Percentiles rank a stretch among this genome's conserved stretches.
These are phyloP conservation scores for Nycticorax nycticorax DNA, from an alignment of 2,113 vertebrate genomes.

Conservation along the genomic window DNA sequence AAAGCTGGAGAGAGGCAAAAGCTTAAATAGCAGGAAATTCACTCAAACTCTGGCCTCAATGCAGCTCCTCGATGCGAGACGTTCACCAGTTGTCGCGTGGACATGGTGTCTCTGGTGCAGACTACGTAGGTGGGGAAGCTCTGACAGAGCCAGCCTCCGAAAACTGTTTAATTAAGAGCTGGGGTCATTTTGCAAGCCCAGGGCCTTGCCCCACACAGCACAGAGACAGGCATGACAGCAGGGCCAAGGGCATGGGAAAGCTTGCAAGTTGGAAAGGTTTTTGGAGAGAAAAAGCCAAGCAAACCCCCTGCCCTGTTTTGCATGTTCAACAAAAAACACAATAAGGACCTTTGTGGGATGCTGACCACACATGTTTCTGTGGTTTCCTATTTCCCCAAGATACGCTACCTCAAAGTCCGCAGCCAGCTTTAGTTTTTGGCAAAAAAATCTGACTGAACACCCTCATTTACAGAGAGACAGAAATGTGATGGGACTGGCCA, in stretches of 20 bases:
- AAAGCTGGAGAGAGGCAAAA: background rate
- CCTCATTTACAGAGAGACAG: background rate
- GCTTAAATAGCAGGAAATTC: background rate
- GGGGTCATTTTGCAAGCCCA: background rate
- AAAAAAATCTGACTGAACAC: background rate
- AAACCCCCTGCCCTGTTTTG: accelerated
- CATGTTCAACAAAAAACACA: background rate
- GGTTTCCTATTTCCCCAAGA: background rate
- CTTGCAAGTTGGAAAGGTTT: background rate
- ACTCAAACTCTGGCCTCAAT: background rate
- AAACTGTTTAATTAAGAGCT: background rate
- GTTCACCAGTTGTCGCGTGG: accelerated
- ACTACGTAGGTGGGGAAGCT: background rate
- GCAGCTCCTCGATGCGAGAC: accelerated
- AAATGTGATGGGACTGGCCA: accelerated
- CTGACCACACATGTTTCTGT: background rate
- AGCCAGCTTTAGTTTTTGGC: background rate
- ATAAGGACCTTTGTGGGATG: background rate
- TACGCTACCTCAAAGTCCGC: background rate
- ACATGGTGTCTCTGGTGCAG: accelerated
- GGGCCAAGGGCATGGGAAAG: background rate
- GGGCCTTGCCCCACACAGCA: background rate
- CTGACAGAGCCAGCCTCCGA: accelerated
- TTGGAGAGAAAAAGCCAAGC: background rate
- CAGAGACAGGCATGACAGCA: background rate